Base-by-base conservation (phyloP, 1,140 invertebrate genomes). In the Drosophila guanche region DNA sequence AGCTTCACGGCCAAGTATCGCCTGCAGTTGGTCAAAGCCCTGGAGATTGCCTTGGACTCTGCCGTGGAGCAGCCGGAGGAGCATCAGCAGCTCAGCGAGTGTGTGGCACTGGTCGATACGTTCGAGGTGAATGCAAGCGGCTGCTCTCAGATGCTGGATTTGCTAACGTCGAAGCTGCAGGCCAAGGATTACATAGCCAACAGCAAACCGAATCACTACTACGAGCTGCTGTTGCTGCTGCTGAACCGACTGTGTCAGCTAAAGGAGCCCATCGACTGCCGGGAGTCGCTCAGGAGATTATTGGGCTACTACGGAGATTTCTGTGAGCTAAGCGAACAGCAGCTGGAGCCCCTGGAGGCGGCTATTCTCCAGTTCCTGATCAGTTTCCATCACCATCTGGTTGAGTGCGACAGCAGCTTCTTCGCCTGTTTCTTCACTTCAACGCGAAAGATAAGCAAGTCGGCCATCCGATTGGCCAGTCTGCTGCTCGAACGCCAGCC, bases 381-480 rank as follows among this genome's bases (percentile, higher is more conserved):
- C 41, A 92, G 90, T 37, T 95, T 93, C 91, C 93, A 95, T 56
- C 92, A 94, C 66, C 92, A 92, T 60, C 91, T 94, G 14, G 67
- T 73, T 2, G 69, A 75, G 14, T 90, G 95, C 37, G 89, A 92
- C 56, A 81, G 77, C 22, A 89, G 92, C 6, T 81, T 93, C 14
- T 94, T 94, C 69, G 84, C 90, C 54, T 88, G 58, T 4, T 79
- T 91, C 79, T 61, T 92, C 51, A 54, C 43, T n/a, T 45, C 81
- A 25, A 90, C 92, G 25, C 92, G 91, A 41, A 89, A 91, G 58
- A 69, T 92, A 7, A 91, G 92, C 47, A 94, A 94, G 80, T 90
- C 92, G 0, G 93, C 92, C 2, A 90, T 93, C 1, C 91, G 92
- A 33, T 84, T 95, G 33, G 92, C 92, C 2, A 79, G 81, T 10